Evolutionary conservation across 2,888 invertebrate species (phyloP).

Genomic region (Eurois occulta): DNA sequence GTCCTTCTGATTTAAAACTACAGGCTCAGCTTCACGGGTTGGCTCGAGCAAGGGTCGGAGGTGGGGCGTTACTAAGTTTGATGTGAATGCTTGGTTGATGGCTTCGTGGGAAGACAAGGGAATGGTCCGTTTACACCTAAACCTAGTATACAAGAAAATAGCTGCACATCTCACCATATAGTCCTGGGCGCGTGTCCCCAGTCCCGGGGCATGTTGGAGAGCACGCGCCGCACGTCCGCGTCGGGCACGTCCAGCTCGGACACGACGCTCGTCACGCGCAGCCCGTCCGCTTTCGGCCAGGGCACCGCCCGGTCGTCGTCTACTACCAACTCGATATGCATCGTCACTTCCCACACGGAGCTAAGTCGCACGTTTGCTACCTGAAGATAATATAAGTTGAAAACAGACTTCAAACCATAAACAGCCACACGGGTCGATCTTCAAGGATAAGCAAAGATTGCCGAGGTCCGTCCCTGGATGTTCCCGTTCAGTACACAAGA

Average conservation of each 20-base stretch:
- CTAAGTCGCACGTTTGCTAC: constrained; percentile 84
- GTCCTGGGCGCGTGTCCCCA: constrained; percentile 85
- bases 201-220: constrained; percentile 71
- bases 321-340: constrained; percentile 75
- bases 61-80: too few relatives aligned
- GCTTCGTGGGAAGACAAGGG: too few relatives aligned
- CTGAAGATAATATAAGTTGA: constrained; percentile 64
- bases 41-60: too few relatives aligned
- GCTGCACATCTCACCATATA: constrained; percentile 74
- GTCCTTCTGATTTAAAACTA: too few relatives aligned
- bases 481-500: too few relatives aligned
- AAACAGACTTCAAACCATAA: not conserved
- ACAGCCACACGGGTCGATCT: too few relatives aligned
- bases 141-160: not conserved
- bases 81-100: not conserved
- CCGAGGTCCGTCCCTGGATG: too few relatives aligned
- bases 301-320: constrained; percentile 70
- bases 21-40: too few relatives aligned
- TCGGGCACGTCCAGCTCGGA: constrained; percentile 60
- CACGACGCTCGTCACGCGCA: constrained; percentile 72
- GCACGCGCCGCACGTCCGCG: constrained; percentile 59
- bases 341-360: constrained; percentile 82
- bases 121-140: too few relatives aligned
- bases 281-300: constrained; percentile 76
- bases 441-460: too few relatives aligned